Conservation (phyloP, 2,888 invertebrate species). For the Cecidostiba fungosa region DNA sequence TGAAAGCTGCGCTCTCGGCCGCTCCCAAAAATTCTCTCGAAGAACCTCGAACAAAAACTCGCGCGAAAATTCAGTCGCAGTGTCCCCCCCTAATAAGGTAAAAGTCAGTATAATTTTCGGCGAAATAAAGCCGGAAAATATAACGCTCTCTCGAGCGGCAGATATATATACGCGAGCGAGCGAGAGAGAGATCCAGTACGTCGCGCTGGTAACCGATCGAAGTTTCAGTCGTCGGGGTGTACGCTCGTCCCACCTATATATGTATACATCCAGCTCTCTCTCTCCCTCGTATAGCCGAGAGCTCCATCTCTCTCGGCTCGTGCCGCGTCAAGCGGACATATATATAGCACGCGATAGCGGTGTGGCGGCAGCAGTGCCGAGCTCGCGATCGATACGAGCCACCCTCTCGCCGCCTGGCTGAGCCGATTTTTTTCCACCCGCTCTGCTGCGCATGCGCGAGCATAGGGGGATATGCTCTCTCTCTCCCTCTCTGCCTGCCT, state of each 20-base stretch:
- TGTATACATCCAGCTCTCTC: conserved; percentile 12
- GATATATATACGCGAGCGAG: not conserved
- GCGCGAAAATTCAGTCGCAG: too few species aligned
- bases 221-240: conserved; percentile 47
- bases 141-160: not conserved
- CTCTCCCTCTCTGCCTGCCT: conserved; percentile 7
- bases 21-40: too few species aligned
- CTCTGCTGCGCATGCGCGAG: conserved; percentile 65
- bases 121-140: conserved; percentile 22
- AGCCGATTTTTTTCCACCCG: conserved; percentile 83
- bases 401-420: conserved; percentile 78
- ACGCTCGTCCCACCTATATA: conserved; percentile 16
- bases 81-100: too few species aligned
- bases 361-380: not conserved
- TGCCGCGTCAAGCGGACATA: conserved; percentile 36
- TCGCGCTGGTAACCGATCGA: conserved; percentile 63
- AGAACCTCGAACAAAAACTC: too few species aligned
- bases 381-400: conserved; percentile 75
- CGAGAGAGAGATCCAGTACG: conserved; percentile 34
- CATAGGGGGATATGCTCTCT: not conserved
- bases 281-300: conserved; percentile 5
- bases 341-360: not conserved
- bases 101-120: not conserved
- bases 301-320: conserved; percentile 31
- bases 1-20: too few species aligned